phyloP scores from a whole-genome alignment of 1,140 invertebrate species.

The Sitodiplosis mosellana region DNA sequence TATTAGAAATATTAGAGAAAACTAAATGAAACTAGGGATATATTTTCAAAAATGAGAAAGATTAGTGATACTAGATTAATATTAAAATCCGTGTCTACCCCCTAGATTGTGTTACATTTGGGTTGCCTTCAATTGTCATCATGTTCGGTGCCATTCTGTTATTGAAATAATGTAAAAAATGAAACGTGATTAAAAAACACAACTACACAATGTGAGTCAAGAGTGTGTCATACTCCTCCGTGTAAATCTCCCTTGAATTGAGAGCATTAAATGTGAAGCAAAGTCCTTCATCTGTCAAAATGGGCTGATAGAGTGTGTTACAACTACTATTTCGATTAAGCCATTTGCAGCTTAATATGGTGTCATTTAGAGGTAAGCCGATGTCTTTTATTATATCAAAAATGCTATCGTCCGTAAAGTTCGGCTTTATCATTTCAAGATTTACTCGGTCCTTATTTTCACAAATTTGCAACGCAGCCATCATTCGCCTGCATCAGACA shows the following conservation, averaged over 20 bases:
- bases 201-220: conserved; percentile 23
- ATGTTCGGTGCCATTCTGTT: background rate
- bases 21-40: no score
- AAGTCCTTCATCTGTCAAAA: conserved; percentile 46
- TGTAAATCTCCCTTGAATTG: no score
- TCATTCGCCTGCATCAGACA: no score
- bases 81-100: no score
- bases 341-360: conserved; percentile 34
- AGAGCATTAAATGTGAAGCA: conserved; percentile 53
- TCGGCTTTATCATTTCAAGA: no score
- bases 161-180: background rate
- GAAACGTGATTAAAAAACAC: background rate
- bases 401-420: no score
- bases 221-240: conserved; percentile 38
- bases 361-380: conserved; percentile 32
- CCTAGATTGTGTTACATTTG: conserved; percentile 34
- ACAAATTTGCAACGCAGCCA: no score
- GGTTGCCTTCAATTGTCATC: background rate
- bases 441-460: no score
- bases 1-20: no score
- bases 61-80: no score
- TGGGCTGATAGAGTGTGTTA: conserved; percentile 34
- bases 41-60: no score
- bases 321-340: conserved; percentile 30
- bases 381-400: no score